Evolutionary conservation across 1,140 invertebrate species (phyloP).

Genomic region (Bombus consobrinus): DNA sequence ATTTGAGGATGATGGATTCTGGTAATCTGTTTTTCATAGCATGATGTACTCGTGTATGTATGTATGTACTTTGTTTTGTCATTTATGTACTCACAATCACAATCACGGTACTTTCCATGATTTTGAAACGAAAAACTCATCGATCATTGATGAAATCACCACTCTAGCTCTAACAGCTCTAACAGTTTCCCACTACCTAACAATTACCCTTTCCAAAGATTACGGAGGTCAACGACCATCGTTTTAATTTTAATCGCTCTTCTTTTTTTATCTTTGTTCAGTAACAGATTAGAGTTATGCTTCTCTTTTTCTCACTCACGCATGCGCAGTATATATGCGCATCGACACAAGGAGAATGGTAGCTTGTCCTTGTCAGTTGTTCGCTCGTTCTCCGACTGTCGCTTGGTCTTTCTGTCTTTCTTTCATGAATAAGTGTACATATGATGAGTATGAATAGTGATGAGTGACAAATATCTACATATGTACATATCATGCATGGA

Average conservation of each 20-base stretch:
- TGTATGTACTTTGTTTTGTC: neutral
- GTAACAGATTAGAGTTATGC: neutral
- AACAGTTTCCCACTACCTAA: slow-evolving; percentile 35
- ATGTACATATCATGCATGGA: neutral
- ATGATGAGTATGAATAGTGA: neutral
- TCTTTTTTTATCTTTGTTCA: slow-evolving; percentile 31
- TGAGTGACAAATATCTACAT: neutral
- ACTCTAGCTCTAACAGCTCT: slow-evolving; percentile 31
- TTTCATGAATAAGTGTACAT: neutral
- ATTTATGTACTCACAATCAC: neutral
- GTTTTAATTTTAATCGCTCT: slow-evolving; percentile 28
- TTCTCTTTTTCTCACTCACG: neutral
- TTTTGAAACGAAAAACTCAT: slow-evolving; percentile 52
- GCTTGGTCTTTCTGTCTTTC: neutral
- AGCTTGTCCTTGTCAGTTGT: neutral
- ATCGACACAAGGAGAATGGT: neutral
- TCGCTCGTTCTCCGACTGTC: slow-evolving; percentile 7
- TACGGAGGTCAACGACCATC: slow-evolving; percentile 67
- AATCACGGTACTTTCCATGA: slow-evolving; percentile 8
- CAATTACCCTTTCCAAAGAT: neutral
- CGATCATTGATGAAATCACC: slow-evolving; percentile 42
- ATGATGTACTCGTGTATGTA: too few species aligned
- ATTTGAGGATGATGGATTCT: too few species aligned
- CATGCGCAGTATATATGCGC: slow-evolving; percentile 13
- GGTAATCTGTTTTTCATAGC: neutral